Conservation (phyloP, 1,140 invertebrate genomes). For the Pachypeltis micranthus region DNA sequence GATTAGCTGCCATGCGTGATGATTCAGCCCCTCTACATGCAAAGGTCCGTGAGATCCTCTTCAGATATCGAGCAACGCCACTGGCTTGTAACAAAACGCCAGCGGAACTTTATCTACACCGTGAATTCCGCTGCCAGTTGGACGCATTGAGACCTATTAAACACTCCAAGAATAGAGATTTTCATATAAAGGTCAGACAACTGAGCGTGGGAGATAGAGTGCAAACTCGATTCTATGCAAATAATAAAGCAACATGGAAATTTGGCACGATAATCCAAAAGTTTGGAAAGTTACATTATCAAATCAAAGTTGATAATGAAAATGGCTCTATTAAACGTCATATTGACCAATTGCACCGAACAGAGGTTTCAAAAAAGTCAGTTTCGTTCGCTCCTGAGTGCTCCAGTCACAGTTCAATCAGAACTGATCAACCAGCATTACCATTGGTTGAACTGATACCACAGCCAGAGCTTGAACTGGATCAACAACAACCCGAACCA, state of each 20-base stretch:
- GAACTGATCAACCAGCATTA: too few species aligned
- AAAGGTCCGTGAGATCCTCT: neutral
- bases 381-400: neutral
- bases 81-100: neutral
- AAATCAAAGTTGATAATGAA: slow-evolving; percentile 21
- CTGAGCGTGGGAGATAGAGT: neutral
- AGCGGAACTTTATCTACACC: neutral
- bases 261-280: slow-evolving; percentile 19
- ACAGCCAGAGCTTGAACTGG: too few species aligned
- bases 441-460: neutral
- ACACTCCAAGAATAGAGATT: too few species aligned
- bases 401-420: neutral
- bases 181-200: neutral
- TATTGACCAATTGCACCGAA: slow-evolving; percentile 22
- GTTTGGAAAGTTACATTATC: slow-evolving; percentile 24
- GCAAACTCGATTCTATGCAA: neutral
- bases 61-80: neutral
- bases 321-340: slow-evolving; percentile 25
- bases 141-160: neutral
- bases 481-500: too few species aligned
- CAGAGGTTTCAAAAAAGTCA: neutral
- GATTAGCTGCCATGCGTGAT: neutral
- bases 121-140: neutral
- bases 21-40: too few species aligned
- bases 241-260: too few species aligned